Conservation (phyloP, 2,113 vertebrate species). For the Pristiophorus japonicus region DNA sequence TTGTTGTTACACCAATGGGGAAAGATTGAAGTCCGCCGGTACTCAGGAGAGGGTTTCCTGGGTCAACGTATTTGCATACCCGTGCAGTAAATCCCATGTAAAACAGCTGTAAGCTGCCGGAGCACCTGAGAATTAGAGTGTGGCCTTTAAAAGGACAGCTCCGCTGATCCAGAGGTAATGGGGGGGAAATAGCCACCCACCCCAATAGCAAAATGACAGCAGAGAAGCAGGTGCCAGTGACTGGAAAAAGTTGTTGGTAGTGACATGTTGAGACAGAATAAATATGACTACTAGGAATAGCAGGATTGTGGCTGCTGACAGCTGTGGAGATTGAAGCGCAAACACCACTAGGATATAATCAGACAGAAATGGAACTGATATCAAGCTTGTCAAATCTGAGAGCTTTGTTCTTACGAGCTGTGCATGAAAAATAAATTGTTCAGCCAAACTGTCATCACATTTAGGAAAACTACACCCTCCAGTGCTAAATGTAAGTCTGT, state of each 20-base stretch:
- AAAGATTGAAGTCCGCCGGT: background rate
- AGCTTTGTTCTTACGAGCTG: constrained; percentile 28
- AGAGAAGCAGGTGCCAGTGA: constrained; percentile 12
- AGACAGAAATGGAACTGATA: constrained; percentile 30
- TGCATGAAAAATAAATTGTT: constrained; percentile 26
- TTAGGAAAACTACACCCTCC: constrained; percentile 27
- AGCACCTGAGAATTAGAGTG: background rate
- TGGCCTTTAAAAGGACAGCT: background rate
- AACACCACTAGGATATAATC: constrained; percentile 19
- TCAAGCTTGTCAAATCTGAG: constrained; percentile 31
- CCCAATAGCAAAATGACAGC: background rate
- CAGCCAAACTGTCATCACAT: constrained; percentile 29
- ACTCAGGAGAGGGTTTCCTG: background rate
- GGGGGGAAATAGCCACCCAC: background rate
- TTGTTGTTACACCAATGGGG: background rate
- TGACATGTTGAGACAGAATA: constrained; percentile 28
- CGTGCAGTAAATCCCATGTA: background rate
- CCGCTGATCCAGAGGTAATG: background rate
- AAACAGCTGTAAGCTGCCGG: background rate
- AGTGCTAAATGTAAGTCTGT: background rate
- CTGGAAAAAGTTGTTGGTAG: constrained; percentile 23
- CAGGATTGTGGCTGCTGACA: constrained; percentile 23
- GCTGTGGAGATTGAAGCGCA: constrained; percentile 14
- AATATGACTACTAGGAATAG: constrained; percentile 23
- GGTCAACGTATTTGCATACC: background rate